phyloP scores from a whole-genome alignment of 2,113 vertebrate species.

The Dasyprocta punctata region DNA sequence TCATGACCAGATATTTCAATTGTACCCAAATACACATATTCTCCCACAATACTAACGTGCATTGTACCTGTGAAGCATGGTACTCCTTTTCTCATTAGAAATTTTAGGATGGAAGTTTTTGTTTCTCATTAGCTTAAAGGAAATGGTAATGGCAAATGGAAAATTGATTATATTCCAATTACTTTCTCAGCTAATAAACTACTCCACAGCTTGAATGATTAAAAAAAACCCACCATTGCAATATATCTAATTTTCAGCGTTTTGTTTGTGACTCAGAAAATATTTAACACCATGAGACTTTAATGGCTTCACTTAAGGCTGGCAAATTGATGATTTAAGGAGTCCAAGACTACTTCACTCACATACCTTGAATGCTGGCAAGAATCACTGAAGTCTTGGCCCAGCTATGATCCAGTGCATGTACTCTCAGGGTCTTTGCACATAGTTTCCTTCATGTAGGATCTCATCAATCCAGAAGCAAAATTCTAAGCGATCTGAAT shows the following conservation, averaged over 20 bases:
- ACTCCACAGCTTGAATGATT: background rate
- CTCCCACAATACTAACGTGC: rapidly evolving
- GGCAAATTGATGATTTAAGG: background rate
- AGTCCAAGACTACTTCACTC: background rate
- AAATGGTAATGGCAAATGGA: background rate
- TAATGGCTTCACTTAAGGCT: background rate
- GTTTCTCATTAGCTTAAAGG: background rate
- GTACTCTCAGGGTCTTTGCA: background rate
- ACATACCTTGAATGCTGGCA: background rate
- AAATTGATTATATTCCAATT: background rate
- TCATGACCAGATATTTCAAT: background rate
- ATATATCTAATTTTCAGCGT: background rate
- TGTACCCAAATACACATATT: background rate
- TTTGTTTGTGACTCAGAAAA: background rate
- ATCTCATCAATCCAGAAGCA: background rate
- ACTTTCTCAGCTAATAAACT: background rate
- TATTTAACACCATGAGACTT: background rate
- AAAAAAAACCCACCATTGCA: background rate
- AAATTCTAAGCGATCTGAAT: background rate
- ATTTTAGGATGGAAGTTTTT: too few species aligned
- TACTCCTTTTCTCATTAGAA: background rate
- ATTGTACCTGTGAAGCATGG: background rate
- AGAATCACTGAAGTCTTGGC: background rate
- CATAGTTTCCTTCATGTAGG: background rate
- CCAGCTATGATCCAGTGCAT: background rate